Evolutionary conservation across 2,888 invertebrate genomes (phyloP).

Genomic region (Hypselothyrea guttata): DNA sequence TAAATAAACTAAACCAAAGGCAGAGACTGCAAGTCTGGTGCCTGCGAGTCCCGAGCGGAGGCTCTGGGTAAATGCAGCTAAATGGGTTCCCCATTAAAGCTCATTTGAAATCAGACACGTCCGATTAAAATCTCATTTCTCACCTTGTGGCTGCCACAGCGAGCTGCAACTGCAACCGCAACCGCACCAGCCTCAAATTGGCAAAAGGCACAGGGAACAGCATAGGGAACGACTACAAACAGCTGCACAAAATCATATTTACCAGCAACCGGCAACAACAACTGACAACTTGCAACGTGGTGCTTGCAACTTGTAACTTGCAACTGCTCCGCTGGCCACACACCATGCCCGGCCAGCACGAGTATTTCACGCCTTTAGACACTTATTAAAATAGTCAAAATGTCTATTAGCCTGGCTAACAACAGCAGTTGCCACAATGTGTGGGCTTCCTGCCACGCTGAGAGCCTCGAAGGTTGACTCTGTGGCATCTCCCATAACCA

Average conservation of each 20-base stretch:
- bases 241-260: slow-evolving; percentile 71
- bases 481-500: slow-evolving; percentile 22
- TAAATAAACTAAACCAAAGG: slow-evolving; percentile 60
- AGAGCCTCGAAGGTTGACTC: background rate
- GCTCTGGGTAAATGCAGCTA: slow-evolving; percentile 69
- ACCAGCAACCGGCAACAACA: slow-evolving; percentile 34
- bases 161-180: background rate
- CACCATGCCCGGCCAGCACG: background rate
- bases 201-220: background rate
- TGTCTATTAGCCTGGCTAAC: slow-evolving; percentile 62
- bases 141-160: slow-evolving; percentile 77
- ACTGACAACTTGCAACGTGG: slow-evolving; percentile 15
- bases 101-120: slow-evolving; percentile 83
- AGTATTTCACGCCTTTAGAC: slow-evolving; percentile 79
- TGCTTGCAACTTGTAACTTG: slow-evolving; percentile 8
- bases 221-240: slow-evolving; percentile 52
- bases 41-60: slow-evolving; percentile 20
- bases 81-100: slow-evolving; percentile 82
- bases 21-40: slow-evolving; percentile 24
- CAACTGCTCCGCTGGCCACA: background rate
- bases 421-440: slow-evolving; percentile 21
- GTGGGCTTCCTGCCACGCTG: slow-evolving; percentile 25
- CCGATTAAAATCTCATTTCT: slow-evolving; percentile 83
- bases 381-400: slow-evolving; percentile 79
- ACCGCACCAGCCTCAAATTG: no score